A percentile compares a stretch with the other conserved stretches of the same genome.
These are phyloP conservation scores for Taenaris catops DNA, from an alignment of 2,888 invertebrate species.

Conservation along the genomic window DNA sequence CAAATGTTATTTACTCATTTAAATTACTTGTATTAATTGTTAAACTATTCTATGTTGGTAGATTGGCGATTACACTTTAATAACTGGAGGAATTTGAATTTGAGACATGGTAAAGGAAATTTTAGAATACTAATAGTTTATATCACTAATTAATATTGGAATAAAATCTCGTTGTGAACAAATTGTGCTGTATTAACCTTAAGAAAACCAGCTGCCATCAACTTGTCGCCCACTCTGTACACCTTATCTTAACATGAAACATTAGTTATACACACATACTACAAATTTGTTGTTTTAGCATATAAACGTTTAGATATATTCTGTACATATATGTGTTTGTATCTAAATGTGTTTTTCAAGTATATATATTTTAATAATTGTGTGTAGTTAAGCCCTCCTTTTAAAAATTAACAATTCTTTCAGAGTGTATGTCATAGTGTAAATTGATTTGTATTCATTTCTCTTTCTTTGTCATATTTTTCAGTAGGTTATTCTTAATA, in stretches of 20 bases:
- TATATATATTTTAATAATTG: no score
- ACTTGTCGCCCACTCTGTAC: constrained; percentile 29
- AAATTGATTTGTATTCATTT: no score
- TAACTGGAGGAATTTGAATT: no score
- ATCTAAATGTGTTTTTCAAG: background rate
- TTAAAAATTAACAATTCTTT: no score
- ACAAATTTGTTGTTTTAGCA: constrained; percentile 4
- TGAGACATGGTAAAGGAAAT: no score
- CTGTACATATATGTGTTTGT: constrained; percentile 15
- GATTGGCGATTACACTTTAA: no score
- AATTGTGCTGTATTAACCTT: constrained; percentile 13
- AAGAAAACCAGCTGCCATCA: constrained; percentile 40
- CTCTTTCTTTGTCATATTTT: no score
- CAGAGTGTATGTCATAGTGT: no score
- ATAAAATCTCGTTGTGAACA: constrained; percentile 20
- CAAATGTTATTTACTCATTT: constrained; percentile 9
- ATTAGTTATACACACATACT: constrained; percentile 1
- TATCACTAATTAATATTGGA: constrained; percentile 19
- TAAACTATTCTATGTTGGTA: no score
- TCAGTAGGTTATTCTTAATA: no score
- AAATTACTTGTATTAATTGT: constrained; percentile 17
- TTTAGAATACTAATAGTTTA: background rate
- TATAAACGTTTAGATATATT: constrained; percentile 9
- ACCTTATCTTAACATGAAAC: constrained; percentile 1
- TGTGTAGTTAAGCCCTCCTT: no score